phyloP scores from a whole-genome alignment of 2,888 invertebrate genomes.

The Lasius platythorax region DNA sequence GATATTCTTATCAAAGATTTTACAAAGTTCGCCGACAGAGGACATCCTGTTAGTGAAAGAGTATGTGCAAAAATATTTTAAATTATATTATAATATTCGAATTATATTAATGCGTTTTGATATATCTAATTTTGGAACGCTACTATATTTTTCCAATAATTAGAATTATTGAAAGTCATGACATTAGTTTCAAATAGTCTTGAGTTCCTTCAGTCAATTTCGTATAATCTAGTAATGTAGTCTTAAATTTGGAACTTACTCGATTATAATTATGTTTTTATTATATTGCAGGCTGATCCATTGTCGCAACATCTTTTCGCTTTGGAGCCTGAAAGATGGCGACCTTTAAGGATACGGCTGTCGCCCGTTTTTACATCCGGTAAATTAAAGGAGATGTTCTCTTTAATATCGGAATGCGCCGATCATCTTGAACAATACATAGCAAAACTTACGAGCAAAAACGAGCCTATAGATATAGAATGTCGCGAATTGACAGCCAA shows the following conservation, averaged over 20 bases:
- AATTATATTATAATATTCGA: not conserved
- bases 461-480: not conserved
- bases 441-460: constrained; percentile 58
- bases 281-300: constrained; percentile 21
- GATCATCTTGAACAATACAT: constrained; percentile 79
- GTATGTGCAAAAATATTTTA: not conserved
- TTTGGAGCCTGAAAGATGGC: constrained; percentile 85
- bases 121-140: not conserved
- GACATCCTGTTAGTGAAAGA: not conserved
- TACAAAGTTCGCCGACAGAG: constrained; percentile 24
- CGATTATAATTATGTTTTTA: not conserved
- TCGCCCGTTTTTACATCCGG: constrained; percentile 86
- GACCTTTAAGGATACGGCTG: constrained; percentile 84
- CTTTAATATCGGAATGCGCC: constrained; percentile 81
- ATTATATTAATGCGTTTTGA: not conserved
- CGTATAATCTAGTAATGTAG: not conserved
- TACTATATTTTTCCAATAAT: not conserved
- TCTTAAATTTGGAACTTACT: not conserved
- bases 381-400: constrained; percentile 86
- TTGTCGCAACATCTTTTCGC: constrained; percentile 77
- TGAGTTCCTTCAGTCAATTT: not conserved
- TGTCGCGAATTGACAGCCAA: too few relatives aligned
- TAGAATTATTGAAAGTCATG: not conserved
- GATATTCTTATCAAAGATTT: constrained; percentile 53
- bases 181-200: not conserved